phyloP scores from a whole-genome alignment of 2,113 vertebrate genomes.

The Acanthochromis polyacanthus region DNA sequence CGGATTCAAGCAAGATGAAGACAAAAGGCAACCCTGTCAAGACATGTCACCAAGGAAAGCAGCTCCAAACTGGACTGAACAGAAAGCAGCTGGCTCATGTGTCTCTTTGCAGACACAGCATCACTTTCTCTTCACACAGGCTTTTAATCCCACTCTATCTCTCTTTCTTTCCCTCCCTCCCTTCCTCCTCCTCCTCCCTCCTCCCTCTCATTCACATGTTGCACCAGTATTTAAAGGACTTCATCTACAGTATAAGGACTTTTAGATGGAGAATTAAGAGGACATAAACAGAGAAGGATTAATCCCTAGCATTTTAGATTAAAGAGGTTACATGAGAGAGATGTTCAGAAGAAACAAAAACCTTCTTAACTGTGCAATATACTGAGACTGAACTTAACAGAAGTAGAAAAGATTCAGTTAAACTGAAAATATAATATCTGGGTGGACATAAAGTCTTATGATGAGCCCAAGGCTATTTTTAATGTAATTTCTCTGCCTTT shows the following conservation, averaged over 20 bases:
- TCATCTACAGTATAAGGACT: conserved; percentile 55
- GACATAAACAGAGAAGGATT: conserved; percentile 60
- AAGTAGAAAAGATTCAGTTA: too few relatives aligned
- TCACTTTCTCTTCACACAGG: not conserved
- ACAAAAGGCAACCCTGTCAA: not conserved
- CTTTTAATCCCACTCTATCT: conserved; percentile 48
- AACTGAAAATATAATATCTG: too few relatives aligned
- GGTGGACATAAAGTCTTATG: too few relatives aligned
- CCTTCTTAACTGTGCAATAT: not conserved
- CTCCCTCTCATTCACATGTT: conserved; percentile 34
- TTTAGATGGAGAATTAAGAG: conserved; percentile 72
- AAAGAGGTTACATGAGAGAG: conserved; percentile 38
- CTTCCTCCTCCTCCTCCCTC: not conserved
- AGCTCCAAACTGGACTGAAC: not conserved
- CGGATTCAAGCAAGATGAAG: conserved; percentile 2
- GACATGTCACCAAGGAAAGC: not conserved
- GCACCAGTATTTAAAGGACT: conserved; percentile 57
- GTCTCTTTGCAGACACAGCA: conserved; percentile 18
- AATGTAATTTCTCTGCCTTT: too few relatives aligned
- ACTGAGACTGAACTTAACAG: too few relatives aligned
- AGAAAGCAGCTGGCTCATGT: conserved; percentile 7
- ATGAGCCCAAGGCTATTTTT: too few relatives aligned
- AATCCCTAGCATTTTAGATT: conserved; percentile 79
- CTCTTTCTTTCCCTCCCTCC: conserved; percentile 16
- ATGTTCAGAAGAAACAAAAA: not conserved